phyloP scores from a whole-genome alignment of 2,797 vertebrate species.

The Silurus lanzhouensis region DNA sequence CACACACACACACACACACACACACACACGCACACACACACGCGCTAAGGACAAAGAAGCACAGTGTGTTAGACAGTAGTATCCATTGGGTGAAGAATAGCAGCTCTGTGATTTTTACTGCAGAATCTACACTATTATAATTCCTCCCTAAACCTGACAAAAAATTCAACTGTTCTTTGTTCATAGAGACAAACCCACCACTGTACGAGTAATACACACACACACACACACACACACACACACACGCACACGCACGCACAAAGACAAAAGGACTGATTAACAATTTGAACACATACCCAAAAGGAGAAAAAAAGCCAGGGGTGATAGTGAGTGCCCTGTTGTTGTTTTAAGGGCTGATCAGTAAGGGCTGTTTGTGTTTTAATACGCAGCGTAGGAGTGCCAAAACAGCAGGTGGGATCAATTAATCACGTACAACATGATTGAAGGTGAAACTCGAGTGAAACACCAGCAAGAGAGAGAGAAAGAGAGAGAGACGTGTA shows the following conservation, averaged over 20 bases:
- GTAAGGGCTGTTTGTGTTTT: not conserved
- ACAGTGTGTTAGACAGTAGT: not conserved
- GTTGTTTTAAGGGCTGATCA: constrained; percentile 13
- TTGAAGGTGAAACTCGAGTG: not conserved
- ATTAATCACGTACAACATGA: not conserved
- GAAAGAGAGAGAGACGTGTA: not conserved
- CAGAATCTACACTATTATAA: not conserved
- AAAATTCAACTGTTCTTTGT: not conserved
- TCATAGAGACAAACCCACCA: not conserved
- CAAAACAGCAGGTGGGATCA: not conserved
- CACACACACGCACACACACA: too few relatives aligned
- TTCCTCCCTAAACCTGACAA: not conserved
- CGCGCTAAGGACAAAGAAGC: too few relatives aligned
- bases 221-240: not conserved
- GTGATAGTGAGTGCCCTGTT: not conserved
- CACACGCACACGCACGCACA: not conserved
- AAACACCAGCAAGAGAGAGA: too few relatives aligned
- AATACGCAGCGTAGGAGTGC: not conserved
- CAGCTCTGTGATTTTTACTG: not conserved
- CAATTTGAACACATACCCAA: not conserved
- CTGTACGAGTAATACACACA: not conserved
- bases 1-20: too few relatives aligned
- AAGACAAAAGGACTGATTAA: not conserved
- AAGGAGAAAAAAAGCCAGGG: not conserved
- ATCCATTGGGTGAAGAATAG: not conserved